phyloP scores from a whole-genome alignment of 2,797 vertebrate genomes.

The Macrochelys suwanniensis region DNA sequence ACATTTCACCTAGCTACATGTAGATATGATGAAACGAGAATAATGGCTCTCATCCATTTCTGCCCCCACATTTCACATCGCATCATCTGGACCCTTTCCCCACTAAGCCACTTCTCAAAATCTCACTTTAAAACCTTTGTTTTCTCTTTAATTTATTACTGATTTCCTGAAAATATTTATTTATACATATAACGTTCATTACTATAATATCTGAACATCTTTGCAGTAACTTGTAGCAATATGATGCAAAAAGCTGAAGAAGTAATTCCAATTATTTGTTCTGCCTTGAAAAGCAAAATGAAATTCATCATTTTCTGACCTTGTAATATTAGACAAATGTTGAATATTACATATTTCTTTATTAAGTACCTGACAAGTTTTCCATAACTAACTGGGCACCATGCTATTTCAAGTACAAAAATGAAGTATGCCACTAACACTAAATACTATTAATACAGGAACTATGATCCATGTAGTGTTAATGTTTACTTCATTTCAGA shows the following conservation, averaged over 20 bases:
- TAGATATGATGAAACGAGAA: not conserved
- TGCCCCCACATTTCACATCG: not conserved
- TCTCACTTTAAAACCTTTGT: not conserved
- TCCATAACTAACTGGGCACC: not conserved
- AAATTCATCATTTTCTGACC: not conserved
- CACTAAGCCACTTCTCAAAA: not conserved
- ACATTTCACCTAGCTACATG: not conserved
- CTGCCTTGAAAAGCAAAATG: not conserved
- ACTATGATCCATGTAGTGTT: not conserved
- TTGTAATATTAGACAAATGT: not conserved
- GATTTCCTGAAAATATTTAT: not conserved
- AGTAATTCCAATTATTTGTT: not conserved
- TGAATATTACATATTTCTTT: not conserved
- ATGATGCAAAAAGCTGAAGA: not conserved
- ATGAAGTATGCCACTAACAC: not conserved
- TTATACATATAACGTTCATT: accelerated
- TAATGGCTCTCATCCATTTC: not conserved
- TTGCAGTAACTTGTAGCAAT: not conserved
- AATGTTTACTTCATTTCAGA: not conserved
- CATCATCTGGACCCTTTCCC: not conserved
- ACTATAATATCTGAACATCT: not conserved
- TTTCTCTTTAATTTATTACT: not conserved
- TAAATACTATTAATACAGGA: accelerated
- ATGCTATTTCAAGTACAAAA: not conserved
- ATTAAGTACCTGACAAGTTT: not conserved